Conservation (phyloP, 1,140 invertebrate genomes). For the Araneus ventricosus region DNA sequence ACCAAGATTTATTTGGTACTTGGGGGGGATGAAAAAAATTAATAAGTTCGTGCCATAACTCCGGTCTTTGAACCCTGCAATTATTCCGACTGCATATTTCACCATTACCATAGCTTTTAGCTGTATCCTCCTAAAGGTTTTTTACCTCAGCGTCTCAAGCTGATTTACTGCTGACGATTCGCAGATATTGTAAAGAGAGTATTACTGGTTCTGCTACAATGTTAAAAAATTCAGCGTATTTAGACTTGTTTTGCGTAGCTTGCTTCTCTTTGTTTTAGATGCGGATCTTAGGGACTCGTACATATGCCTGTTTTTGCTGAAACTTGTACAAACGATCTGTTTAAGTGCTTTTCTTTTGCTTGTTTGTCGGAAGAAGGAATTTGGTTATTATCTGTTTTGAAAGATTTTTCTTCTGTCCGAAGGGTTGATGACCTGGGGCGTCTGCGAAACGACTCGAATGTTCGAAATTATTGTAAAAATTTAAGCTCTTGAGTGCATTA, state of each 20-base stretch:
- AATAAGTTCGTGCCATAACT: neutral
- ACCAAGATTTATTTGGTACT: neutral
- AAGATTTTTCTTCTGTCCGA: neutral
- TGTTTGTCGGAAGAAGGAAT: neutral
- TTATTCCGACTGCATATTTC: conserved; percentile 1
- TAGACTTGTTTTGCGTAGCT: neutral
- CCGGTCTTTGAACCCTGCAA: neutral
- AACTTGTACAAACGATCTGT: neutral
- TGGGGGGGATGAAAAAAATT: neutral
- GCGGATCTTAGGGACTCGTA: neutral
- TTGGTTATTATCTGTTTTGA: neutral
- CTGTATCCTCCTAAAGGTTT: neutral
- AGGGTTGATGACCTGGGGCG: neutral
- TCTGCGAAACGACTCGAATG: neutral
- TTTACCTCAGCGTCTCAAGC: neutral
- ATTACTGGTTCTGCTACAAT: conserved; percentile 30
- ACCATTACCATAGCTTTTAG: neutral
- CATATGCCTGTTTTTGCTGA: neutral
- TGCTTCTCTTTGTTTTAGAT: neutral
- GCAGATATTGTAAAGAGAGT: neutral
- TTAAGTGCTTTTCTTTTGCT: neutral
- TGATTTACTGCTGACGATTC: neutral
- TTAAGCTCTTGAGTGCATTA: neutral
- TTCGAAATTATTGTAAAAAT: neutral
- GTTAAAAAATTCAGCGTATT: neutral